phyloP scores from a whole-genome alignment of 2,888 invertebrate genomes.

The Macrophya alboannulata region DNA sequence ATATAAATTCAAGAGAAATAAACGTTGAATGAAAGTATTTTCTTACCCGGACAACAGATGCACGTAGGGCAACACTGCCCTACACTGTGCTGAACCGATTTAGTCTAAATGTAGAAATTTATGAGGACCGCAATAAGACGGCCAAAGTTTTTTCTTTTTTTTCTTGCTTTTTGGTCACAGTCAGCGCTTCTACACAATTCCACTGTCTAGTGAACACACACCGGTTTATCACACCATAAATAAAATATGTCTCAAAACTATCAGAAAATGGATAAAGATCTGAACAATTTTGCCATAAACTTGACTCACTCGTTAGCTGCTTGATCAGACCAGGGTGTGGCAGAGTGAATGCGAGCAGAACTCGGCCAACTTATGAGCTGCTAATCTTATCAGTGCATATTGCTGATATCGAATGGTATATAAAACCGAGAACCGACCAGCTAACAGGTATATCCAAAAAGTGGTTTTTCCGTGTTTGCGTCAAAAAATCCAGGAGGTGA shows the following conservation, averaged over 20 bases:
- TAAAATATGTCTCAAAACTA: neutral
- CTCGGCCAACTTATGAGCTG: neutral
- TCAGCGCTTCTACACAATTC: conserved; percentile 9
- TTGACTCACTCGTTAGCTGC: conserved; percentile 30
- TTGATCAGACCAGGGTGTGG: conserved; percentile 32
- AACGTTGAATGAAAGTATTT: neutral
- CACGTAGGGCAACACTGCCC: conserved; percentile 43
- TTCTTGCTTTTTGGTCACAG: neutral
- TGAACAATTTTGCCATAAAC: neutral
- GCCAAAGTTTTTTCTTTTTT: no score
- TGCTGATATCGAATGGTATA: conserved; percentile 33
- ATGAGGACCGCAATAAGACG: neutral
- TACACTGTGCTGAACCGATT: conserved; percentile 8
- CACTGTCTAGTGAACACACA: conserved; percentile 37
- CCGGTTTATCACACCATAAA: neutral
- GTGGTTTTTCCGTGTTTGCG: neutral
- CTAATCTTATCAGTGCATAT: conserved; percentile 32
- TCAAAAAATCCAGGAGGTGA: neutral
- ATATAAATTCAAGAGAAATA: neutral
- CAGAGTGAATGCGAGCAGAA: neutral
- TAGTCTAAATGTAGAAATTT: neutral
- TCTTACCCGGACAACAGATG: conserved; percentile 32
- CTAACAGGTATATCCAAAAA: conserved; percentile 1
- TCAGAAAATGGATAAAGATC: neutral
- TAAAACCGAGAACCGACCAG: neutral